Conservation (phyloP, 2,888 invertebrate species). For the Automeris io region DNA sequence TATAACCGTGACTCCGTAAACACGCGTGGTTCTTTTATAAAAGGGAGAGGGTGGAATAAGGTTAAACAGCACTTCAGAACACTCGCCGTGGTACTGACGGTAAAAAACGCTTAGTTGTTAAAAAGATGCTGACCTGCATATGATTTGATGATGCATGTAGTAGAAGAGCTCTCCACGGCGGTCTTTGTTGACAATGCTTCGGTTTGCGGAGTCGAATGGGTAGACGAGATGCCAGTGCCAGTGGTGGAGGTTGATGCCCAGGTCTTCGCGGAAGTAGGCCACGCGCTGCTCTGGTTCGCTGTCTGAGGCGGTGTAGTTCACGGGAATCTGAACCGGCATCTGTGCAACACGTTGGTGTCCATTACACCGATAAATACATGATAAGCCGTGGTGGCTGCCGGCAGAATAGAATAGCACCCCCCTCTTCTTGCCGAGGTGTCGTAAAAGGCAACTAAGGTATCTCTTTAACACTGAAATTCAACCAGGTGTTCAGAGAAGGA, state of each 20-base stretch:
- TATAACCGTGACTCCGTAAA: too few relatives aligned
- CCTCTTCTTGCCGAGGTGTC: too few relatives aligned
- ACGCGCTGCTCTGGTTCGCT: conserved; percentile 86
- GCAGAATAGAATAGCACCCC: too few relatives aligned
- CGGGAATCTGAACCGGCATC: conserved; percentile 82
- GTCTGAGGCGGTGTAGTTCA: conserved; percentile 85
- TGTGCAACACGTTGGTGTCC: too few relatives aligned
- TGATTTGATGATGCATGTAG: conserved; percentile 86
- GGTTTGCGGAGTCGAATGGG: conserved; percentile 81
- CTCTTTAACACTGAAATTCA: too few relatives aligned
- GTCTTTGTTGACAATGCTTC: conserved; percentile 81
- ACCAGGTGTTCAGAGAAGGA: too few relatives aligned
- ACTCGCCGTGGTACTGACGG: too few relatives aligned
- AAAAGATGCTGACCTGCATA: conserved; percentile 67
- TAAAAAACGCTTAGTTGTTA: not conserved
- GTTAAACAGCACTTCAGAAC: not conserved
- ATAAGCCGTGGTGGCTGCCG: too few relatives aligned
- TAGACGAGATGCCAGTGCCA: conserved; percentile 96
- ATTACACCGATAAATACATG: too few relatives aligned
- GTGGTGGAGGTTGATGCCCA: conserved; percentile 91
- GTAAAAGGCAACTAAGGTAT: too few relatives aligned
- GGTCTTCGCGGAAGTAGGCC: conserved; percentile 91
- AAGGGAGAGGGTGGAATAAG: too few relatives aligned
- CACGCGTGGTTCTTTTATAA: too few relatives aligned
- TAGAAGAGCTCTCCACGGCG: conserved; percentile 87